Percentiles rank a stretch among this genome's conserved stretches.
These are phyloP conservation scores for Ips typographus DNA, from an alignment of 1,140 invertebrate genomes.

Conservation along the genomic window DNA sequence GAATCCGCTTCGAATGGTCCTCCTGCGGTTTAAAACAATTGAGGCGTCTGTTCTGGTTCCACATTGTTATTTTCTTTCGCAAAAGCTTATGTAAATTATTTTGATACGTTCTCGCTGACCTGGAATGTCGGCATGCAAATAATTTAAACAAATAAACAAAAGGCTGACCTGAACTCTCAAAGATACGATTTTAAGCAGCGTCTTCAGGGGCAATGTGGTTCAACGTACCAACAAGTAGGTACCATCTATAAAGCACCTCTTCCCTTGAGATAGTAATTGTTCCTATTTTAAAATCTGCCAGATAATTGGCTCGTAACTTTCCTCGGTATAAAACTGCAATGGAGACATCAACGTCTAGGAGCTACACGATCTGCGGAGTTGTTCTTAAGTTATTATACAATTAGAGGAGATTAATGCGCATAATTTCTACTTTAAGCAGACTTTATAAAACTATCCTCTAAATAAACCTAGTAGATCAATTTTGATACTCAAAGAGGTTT, in stretches of 20 bases:
- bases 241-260: slow-evolving; percentile 12
- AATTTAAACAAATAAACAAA: not conserved
- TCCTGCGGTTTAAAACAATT: slow-evolving; percentile 29
- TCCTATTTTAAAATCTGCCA: slow-evolving; percentile 15
- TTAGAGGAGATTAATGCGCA: slow-evolving; percentile 44
- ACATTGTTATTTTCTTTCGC: slow-evolving; percentile 14
- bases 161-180: not conserved
- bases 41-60: slow-evolving; percentile 21
- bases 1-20: slow-evolving; percentile 21
- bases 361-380: slow-evolving; percentile 41
- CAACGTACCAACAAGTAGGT: not conserved
- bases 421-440: slow-evolving; percentile 40
- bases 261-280: slow-evolving; percentile 16
- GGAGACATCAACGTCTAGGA: slow-evolving; percentile 43
- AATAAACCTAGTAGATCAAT: not conserved
- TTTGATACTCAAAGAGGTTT: not conserved
- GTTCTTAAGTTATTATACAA: slow-evolving; percentile 44
- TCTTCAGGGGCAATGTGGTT: not conserved
- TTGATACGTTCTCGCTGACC: not conserved
- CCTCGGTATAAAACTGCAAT: slow-evolving; percentile 34
- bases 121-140: not conserved
- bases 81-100: slow-evolving; percentile 22
- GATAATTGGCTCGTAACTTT: slow-evolving; percentile 37
- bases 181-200: too few relatives aligned
- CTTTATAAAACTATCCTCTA: slow-evolving; percentile 38